These are phyloP conservation scores for Ochotona princeps DNA, from an alignment of 2,113 vertebrate species.

Conservation along the genomic window DNA sequence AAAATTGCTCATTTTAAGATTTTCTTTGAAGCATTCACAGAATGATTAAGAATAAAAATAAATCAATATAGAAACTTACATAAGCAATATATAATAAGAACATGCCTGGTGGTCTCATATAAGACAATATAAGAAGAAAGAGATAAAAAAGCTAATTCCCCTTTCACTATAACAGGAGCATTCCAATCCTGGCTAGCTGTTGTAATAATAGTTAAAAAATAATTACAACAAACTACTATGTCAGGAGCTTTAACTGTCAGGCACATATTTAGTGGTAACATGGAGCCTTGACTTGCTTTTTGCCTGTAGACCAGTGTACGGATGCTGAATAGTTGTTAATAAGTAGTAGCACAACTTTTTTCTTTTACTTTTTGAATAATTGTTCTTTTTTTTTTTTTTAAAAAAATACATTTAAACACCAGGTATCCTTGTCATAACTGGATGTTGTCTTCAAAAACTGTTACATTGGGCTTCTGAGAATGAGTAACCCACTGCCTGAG, in stretches of 20 bases:
- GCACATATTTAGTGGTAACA: neutral
- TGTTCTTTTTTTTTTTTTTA: neutral
- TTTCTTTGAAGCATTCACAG: no score
- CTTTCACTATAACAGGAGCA: no score
- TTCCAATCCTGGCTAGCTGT: no score
- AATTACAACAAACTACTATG: no score
- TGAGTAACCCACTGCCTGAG: neutral
- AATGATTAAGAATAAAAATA: no score
- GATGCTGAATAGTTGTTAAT: neutral
- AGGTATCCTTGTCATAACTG: neutral
- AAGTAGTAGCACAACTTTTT: neutral
- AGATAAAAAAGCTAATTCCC: no score
- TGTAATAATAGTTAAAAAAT: no score
- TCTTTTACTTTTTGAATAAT: conserved; percentile 30
- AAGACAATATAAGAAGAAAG: no score
- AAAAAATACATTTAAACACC: neutral
- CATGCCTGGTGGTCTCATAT: no score
- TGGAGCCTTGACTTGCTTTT: conserved; percentile 1
- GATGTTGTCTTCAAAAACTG: conserved; percentile 69
- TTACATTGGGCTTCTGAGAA: neutral
- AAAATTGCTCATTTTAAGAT: neutral
- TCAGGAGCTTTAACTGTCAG: no score
- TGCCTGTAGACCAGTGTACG: neutral
- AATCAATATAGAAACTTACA: no score
- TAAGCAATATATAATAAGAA: no score